Conservation (phyloP, 2,113 vertebrate genomes). For the Xerus inauris region DNA sequence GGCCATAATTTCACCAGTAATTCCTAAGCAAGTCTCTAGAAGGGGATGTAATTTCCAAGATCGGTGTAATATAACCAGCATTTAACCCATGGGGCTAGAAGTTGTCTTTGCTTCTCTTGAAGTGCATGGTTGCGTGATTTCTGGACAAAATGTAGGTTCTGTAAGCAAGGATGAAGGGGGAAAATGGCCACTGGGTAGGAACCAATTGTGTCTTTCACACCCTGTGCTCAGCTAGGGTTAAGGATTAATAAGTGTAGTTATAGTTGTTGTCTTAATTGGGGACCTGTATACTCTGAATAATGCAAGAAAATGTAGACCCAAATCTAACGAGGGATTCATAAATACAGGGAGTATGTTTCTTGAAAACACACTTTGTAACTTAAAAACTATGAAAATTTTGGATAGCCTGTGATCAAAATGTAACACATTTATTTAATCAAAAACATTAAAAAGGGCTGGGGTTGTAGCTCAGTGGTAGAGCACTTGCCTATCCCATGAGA, state of each 20-base stretch:
- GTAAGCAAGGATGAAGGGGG: neutral
- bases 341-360: neutral
- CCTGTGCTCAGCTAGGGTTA: neutral
- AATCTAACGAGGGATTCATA: slow-evolving; percentile 9
- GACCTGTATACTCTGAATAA: neutral
- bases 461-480: too few species aligned
- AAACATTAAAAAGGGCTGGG: slow-evolving; percentile 45
- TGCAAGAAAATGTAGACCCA: slow-evolving; percentile 18
- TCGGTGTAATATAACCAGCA: neutral
- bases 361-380: slow-evolving; percentile 38
- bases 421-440: slow-evolving; percentile 26
- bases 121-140: slow-evolving; percentile 9
- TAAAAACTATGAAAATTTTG: slow-evolving; percentile 42
- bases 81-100: neutral
- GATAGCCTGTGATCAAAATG: neutral
- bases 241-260: neutral
- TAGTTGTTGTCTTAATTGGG: neutral
- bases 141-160: slow-evolving; percentile 23
- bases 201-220: neutral
- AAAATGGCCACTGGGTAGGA: neutral
- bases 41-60: neutral
- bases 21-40: slow-evolving; percentile 35
- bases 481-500: too few species aligned
- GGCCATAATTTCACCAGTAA: neutral
- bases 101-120: neutral